Evolutionary conservation across 2,797 vertebrate genomes (phyloP).

Genomic region (Myotis vivesi): DNA sequence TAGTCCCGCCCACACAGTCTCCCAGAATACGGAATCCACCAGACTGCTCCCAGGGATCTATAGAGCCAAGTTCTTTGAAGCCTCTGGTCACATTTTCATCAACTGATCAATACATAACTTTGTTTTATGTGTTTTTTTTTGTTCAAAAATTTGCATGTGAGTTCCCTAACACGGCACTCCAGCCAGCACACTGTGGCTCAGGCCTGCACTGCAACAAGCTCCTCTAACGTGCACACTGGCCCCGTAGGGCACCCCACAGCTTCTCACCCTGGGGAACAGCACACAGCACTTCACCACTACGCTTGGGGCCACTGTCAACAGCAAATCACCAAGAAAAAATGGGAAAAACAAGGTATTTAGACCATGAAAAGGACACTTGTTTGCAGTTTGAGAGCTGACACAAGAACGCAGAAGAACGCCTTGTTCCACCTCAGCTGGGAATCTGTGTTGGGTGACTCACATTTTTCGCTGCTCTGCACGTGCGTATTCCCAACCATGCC

Average conservation of each 20-base stretch:
- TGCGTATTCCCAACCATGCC: not conserved
- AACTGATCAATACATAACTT: not conserved
- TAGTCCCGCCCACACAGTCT: no score
- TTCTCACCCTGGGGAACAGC: not conserved
- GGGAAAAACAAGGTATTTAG: not conserved
- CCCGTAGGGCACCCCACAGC: not conserved
- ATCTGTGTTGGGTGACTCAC: not conserved
- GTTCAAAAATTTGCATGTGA: not conserved
- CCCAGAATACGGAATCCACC: not conserved
- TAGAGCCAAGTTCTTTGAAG: not conserved
- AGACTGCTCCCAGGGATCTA: not conserved
- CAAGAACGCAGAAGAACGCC: not conserved
- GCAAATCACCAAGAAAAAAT: not conserved
- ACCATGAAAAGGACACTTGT: fast-evolving
- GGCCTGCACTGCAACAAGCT: not conserved
- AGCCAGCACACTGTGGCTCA: not conserved
- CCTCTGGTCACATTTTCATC: not conserved
- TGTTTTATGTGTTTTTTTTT: not conserved
- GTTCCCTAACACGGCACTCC: not conserved
- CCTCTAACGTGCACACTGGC: not conserved
- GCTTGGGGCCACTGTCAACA: not conserved
- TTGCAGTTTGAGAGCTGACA: not conserved
- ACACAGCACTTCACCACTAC: fast-evolving
- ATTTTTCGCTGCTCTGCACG: not conserved
- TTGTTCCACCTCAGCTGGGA: not conserved